phyloP scores from a whole-genome alignment of 2,113 vertebrate genomes.

The Cervus canadensis region DNA sequence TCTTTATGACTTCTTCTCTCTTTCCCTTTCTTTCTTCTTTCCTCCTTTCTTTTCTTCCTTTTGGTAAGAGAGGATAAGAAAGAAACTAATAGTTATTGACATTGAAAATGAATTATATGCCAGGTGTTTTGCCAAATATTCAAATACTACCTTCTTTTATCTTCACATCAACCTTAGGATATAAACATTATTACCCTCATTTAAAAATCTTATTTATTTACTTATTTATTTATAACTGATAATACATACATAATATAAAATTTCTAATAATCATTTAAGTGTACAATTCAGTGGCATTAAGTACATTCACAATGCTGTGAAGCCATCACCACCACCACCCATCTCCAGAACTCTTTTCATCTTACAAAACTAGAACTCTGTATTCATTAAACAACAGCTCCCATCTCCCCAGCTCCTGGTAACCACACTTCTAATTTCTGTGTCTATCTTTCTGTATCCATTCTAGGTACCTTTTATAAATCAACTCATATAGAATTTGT shows the following conservation, averaged over 20 bases:
- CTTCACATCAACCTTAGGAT: not conserved
- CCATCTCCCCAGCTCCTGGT: not conserved
- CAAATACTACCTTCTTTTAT: not conserved
- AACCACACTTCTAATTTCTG: not conserved
- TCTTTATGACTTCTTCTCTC: not conserved
- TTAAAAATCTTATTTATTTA: not conserved
- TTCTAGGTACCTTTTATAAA: not conserved
- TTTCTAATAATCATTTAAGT: not conserved
- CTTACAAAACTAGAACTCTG: not conserved
- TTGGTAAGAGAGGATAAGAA: not conserved
- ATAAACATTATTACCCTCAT: not conserved
- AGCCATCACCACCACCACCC: not conserved
- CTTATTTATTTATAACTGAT: not conserved
- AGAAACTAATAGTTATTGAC: not conserved
- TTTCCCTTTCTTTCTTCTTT: not conserved
- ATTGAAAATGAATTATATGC: not conserved
- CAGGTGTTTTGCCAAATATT: not conserved
- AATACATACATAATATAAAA: not conserved
- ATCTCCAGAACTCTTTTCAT: not conserved
- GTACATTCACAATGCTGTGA: not conserved
- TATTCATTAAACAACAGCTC: not conserved
- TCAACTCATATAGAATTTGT: not conserved
- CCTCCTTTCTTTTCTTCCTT: not conserved
- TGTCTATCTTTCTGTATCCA: not conserved
- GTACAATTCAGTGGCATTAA: not conserved